A percentile compares a stretch with the other conserved stretches of the same genome.
Evolutionary conservation across 2,113 vertebrate species (phyloP).

Genomic region (Rhabdornis inornatus): DNA sequence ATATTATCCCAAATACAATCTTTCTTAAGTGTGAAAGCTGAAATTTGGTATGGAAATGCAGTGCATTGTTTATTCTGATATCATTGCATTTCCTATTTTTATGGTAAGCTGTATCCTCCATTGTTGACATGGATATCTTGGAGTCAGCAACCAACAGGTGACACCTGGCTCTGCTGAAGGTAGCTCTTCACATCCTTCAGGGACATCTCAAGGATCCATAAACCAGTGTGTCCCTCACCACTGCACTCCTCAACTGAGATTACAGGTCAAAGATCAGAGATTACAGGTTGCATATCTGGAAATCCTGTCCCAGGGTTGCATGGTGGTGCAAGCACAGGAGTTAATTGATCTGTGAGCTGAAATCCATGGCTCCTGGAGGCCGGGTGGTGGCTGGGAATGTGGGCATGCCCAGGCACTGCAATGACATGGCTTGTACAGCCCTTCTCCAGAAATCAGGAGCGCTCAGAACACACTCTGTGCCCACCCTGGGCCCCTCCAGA

Average conservation of each 20-base stretch:
- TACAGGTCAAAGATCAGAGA: neutral
- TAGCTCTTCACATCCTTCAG: neutral
- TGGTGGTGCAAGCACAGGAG: neutral
- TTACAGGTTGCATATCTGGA: neutral
- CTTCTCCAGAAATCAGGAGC: neutral
- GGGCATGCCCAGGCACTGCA: accelerated
- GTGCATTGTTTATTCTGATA: neutral
- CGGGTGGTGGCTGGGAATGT: neutral
- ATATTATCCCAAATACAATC: neutral
- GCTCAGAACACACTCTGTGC: neutral
- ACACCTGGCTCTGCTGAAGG: neutral
- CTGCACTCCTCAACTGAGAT: neutral
- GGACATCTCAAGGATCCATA: neutral
- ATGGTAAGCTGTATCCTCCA: neutral
- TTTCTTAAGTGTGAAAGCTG: neutral
- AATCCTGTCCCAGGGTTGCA: accelerated
- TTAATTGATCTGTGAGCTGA: neutral
- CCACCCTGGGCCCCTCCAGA: neutral
- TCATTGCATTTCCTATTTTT: neutral
- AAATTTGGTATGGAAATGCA: neutral
- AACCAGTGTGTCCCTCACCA: neutral
- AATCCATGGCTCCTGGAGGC: accelerated
- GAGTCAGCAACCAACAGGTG: neutral
- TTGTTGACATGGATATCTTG: neutral
- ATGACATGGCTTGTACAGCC: neutral